These are phyloP conservation scores for Malacoctenus gilli DNA, from an alignment of 2,797 vertebrate genomes.

Conservation along the genomic window DNA sequence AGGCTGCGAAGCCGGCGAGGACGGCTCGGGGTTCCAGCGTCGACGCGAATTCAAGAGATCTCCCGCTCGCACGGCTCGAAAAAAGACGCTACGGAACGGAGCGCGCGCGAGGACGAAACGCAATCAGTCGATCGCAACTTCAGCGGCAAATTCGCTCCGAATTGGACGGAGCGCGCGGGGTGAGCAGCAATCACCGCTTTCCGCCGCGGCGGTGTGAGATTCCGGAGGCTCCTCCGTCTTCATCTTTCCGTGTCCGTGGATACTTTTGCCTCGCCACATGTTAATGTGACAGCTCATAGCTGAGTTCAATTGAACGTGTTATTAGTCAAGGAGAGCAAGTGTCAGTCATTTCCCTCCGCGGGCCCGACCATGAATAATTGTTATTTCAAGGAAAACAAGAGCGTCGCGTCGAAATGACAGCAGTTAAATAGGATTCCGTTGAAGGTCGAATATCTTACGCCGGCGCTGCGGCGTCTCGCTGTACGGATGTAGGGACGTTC, in stretches of 20 bases:
- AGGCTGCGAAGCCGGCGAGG: conserved; percentile 39
- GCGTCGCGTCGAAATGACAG: conserved; percentile 47
- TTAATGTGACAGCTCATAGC: conserved; percentile 68
- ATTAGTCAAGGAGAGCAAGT: conserved; percentile 65
- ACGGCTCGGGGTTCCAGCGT: background rate
- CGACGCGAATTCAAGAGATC: conserved; percentile 23
- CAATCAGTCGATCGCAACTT: conserved; percentile 8
- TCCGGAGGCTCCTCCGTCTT: conserved; percentile 37
- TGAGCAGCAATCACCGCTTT: background rate
- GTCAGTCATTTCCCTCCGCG: conserved; percentile 65
- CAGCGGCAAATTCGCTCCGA: conserved; percentile 10
- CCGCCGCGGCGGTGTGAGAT: conserved; percentile 17
- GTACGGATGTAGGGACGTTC: conserved; percentile 16
- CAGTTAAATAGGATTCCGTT: conserved; percentile 56
- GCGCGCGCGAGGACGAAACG: background rate
- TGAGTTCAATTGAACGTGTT: conserved; percentile 63
- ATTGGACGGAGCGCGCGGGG: background rate
- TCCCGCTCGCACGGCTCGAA: conserved; percentile 10
- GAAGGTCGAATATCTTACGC: conserved; percentile 48
- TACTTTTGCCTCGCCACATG: conserved; percentile 51
- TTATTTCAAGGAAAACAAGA: conserved; percentile 62
- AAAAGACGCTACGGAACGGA: conserved; percentile 6
- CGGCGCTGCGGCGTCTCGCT: conserved; percentile 6
- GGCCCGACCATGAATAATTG: conserved; percentile 65
- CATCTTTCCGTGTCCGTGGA: conserved; percentile 38